Evolutionary conservation across 2,888 invertebrate species (phyloP).

Genomic region (Aphidius colemani): DNA sequence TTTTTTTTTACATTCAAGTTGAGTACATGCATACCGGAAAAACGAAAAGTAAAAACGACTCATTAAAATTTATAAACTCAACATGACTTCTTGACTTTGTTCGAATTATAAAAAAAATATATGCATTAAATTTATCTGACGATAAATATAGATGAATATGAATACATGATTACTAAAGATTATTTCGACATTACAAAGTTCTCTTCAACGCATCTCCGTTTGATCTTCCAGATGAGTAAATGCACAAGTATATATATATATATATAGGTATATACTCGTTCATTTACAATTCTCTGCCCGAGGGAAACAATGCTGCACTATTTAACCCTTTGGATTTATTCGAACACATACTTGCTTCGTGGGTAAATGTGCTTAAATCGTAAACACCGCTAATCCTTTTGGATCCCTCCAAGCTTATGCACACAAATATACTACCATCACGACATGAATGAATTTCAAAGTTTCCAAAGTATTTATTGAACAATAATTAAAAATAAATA

Average conservation of each 20-base stretch:
- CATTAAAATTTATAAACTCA: no score
- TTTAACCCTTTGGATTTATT: constrained; percentile 44
- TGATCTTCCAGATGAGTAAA: constrained; percentile 17
- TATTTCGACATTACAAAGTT: no score
- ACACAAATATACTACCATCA: constrained; percentile 17
- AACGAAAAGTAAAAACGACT: no score
- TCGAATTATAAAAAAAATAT: no score
- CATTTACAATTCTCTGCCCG: not conserved
- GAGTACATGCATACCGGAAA: no score
- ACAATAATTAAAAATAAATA: no score
- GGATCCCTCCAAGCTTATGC: constrained; percentile 37
- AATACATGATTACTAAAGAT: no score
- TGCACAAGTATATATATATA: constrained; percentile 12
- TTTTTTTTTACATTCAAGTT: no score
- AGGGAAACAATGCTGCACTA: constrained; percentile 30
- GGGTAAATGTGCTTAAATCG: constrained; percentile 52
- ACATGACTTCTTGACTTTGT: no score
- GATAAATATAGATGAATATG: no score
- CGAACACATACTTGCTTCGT: constrained; percentile 45
- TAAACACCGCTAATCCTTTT: constrained; percentile 51
- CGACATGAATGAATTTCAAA: constrained; percentile 2
- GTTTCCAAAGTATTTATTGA: not conserved
- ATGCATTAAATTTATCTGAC: no score
- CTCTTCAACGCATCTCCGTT: not conserved
- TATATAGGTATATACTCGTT: no score